Evolutionary conservation across 2,888 invertebrate species (phyloP).

Genomic region (Drepanosiphum platanoidis): DNA sequence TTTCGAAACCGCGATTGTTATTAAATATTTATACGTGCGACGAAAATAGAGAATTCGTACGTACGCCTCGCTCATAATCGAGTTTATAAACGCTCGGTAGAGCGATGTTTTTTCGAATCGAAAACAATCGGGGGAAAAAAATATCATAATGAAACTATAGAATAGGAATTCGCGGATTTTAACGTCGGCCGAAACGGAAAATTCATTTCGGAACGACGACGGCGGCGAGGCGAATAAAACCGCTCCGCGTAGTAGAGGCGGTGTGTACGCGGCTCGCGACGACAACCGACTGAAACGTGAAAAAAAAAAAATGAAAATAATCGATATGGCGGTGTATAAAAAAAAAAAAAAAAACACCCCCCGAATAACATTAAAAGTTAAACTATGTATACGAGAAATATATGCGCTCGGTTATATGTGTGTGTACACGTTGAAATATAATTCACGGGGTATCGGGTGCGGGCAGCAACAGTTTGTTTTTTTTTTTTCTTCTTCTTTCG

Average conservation of each 20-base stretch:
- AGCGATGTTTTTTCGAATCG: not conserved
- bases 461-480: slow-evolving; percentile 51
- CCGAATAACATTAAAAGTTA: not conserved
- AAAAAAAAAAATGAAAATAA: not conserved
- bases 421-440: not conserved
- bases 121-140: not conserved
- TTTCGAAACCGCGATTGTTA: no score
- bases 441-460: not conserved
- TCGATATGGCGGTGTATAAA: not conserved
- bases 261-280: not conserved
- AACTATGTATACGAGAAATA: not conserved
- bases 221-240: not conserved
- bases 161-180: not conserved
- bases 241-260: no score
- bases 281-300: not conserved
- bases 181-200: not conserved
- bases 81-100: no score
- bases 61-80: no score
- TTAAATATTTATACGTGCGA: no score
- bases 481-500: not conserved
- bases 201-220: not conserved
- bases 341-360: no score
- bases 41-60: no score
- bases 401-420: not conserved
- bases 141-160: not conserved